Evolutionary conservation across 2,888 invertebrate genomes (phyloP).

Genomic region (Dynastes hyllus): DNA sequence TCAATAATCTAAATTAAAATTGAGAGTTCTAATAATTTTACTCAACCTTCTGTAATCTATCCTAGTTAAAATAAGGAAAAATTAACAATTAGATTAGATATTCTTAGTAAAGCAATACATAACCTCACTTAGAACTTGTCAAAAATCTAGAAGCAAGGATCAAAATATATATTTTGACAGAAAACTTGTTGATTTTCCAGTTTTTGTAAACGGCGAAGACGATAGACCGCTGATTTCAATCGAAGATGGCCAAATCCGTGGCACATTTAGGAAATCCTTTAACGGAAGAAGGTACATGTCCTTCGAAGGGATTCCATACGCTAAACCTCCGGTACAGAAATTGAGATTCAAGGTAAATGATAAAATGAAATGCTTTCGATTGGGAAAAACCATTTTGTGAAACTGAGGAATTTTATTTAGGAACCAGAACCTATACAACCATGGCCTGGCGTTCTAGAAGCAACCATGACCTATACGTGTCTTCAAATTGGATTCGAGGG

Average conservation of each 20-base stretch:
- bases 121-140: too few relatives aligned
- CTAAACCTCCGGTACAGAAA: conserved; percentile 49
- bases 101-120: too few relatives aligned
- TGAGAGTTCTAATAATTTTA: too few relatives aligned
- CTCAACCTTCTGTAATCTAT: too few relatives aligned
- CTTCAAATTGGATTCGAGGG: conserved; percentile 50
- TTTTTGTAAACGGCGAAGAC: conserved; percentile 11
- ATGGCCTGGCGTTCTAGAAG: conserved; percentile 61
- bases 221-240: conserved; percentile 20
- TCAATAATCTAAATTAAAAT: too few relatives aligned
- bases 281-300: conserved; percentile 47
- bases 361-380: not conserved
- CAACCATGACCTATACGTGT: conserved; percentile 62
- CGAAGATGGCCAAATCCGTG: conserved; percentile 21
- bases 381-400: not conserved
- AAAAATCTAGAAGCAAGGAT: too few relatives aligned
- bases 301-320: conserved; percentile 53
- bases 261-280: conserved; percentile 44
- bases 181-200: not conserved
- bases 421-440: conserved; percentile 61
- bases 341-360: conserved; percentile 48
- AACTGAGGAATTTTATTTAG: conserved; percentile 51
- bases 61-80: too few relatives aligned
- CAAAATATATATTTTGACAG: too few relatives aligned
- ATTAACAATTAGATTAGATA: too few relatives aligned